Evolutionary conservation across 1,140 invertebrate species (phyloP).

Genomic region (Formica selysi): DNA sequence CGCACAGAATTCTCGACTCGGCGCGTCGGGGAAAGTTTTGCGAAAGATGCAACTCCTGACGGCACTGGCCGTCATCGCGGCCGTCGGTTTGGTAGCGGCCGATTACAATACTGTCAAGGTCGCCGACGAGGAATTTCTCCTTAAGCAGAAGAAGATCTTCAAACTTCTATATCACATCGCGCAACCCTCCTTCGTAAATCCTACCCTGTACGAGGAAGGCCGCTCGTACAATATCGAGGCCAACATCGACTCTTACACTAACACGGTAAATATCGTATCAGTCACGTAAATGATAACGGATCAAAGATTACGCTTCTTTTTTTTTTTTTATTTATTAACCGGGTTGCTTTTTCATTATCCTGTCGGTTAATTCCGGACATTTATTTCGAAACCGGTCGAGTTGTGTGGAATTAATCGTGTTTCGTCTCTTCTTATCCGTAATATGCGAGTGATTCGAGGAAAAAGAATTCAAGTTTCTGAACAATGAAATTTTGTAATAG

Average conservation of each 20-base stretch:
- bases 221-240: slow-evolving; percentile 87
- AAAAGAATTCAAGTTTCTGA: too few species aligned
- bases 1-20: slow-evolving; percentile 41
- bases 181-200: slow-evolving; percentile 86
- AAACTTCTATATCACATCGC: slow-evolving; percentile 88
- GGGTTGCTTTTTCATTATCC: slow-evolving; percentile 4
- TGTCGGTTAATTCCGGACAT: too few species aligned
- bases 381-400: neutral
- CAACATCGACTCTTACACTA: slow-evolving; percentile 85
- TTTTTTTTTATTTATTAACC: neutral
- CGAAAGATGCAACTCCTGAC: slow-evolving; percentile 79
- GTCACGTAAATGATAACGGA: too few species aligned
- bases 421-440: too few species aligned
- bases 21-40: neutral
- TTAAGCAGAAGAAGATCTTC: slow-evolving; percentile 88
- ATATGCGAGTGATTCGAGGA: too few species aligned
- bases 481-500: neutral
- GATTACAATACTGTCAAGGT: slow-evolving; percentile 69
- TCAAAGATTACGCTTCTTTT: neutral
- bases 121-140: slow-evolving; percentile 86
- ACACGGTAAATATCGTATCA: slow-evolving; percentile 73
- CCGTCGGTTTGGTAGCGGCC: slow-evolving; percentile 63
- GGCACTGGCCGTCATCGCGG: slow-evolving; percentile 71
- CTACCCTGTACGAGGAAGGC: slow-evolving; percentile 86
- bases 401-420: neutral